Conservation (phyloP, 1,140 invertebrate species). For the Aphidius gifuensis region DNA sequence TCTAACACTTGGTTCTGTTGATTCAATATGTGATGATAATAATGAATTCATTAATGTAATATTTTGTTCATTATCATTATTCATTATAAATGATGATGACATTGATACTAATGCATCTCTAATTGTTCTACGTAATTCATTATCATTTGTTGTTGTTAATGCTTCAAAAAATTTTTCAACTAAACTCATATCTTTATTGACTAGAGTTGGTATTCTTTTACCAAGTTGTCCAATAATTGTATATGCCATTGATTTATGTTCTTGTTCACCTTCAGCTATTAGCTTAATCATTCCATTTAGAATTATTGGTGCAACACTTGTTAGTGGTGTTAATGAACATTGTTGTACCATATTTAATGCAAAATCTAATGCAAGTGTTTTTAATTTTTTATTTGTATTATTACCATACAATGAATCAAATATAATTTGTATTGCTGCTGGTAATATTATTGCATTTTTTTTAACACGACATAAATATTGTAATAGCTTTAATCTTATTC, state of each 20-base stretch:
- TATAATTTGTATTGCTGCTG: slow-evolving; percentile 72
- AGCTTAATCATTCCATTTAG: slow-evolving; percentile 51
- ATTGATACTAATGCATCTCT: slow-evolving; percentile 62
- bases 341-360: slow-evolving; percentile 75
- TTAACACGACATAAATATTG: slow-evolving; percentile 78
- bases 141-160: slow-evolving; percentile 55
- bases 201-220: slow-evolving; percentile 64
- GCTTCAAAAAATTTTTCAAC: slow-evolving; percentile 67
- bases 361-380: slow-evolving; percentile 77
- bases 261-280: slow-evolving; percentile 53
- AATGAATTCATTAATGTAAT: slow-evolving; percentile 59
- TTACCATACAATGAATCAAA: slow-evolving; percentile 84
- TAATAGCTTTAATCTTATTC: slow-evolving; percentile 80
- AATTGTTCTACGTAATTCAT: slow-evolving; percentile 56
- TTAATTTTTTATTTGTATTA: slow-evolving; percentile 79
- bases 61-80: slow-evolving; percentile 39
- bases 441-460: slow-evolving; percentile 75
- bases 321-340: slow-evolving; percentile 55
- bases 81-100: slow-evolving; percentile 55
- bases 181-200: slow-evolving; percentile 66
- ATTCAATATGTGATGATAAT: slow-evolving; percentile 48
- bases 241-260: slow-evolving; percentile 70
- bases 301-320: slow-evolving; percentile 48
- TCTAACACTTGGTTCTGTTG: slow-evolving; percentile 50
- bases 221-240: slow-evolving; percentile 72